Conservation (phyloP, 2,888 invertebrate genomes). For the Philereme vetulata region DNA sequence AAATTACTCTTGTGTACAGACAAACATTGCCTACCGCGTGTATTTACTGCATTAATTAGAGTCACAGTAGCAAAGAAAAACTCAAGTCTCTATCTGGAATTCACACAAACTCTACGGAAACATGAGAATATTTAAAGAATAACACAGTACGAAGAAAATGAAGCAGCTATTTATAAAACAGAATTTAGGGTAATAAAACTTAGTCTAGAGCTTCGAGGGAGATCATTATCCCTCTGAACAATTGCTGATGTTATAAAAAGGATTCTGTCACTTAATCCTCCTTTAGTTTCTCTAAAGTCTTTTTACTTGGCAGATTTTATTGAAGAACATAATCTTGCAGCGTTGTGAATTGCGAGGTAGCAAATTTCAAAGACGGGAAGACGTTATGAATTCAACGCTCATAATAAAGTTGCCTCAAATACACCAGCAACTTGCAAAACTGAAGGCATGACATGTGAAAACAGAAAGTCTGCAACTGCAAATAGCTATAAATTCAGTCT, state of each 20-base stretch:
- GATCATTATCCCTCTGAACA: conserved; percentile 32
- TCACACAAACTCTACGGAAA: conserved; percentile 27
- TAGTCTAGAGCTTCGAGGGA: conserved; percentile 26
- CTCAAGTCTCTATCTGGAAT: conserved; percentile 27
- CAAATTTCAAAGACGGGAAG: conserved; percentile 16
- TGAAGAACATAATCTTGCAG: conserved; percentile 16
- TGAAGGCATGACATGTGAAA: conserved; percentile 67
- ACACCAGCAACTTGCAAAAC: conserved; percentile 52
- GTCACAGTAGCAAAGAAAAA: conserved; percentile 40
- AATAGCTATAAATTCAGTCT: conserved; percentile 76
- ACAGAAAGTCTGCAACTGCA: conserved; percentile 69
- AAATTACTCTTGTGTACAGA: conserved; percentile 67
- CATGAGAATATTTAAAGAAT: conserved; percentile 6
- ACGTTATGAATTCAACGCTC: conserved; percentile 29
- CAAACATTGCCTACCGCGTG: conserved; percentile 53
- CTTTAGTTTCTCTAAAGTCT: conserved; percentile 25
- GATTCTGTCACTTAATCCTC: conserved; percentile 30
- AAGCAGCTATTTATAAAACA: conserved; percentile 4
- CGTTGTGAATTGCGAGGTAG: background rate
- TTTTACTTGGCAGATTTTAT: conserved; percentile 17
- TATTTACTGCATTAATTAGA: conserved; percentile 58
- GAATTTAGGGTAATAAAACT: conserved; percentile 11
- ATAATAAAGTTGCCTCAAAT: conserved; percentile 36
- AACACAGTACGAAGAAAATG: conserved; percentile 4
- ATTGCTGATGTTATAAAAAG: conserved; percentile 35